Evolutionary conservation across 2,797 vertebrate genomes (phyloP).

Genomic region (Sandelia bainsii): DNA sequence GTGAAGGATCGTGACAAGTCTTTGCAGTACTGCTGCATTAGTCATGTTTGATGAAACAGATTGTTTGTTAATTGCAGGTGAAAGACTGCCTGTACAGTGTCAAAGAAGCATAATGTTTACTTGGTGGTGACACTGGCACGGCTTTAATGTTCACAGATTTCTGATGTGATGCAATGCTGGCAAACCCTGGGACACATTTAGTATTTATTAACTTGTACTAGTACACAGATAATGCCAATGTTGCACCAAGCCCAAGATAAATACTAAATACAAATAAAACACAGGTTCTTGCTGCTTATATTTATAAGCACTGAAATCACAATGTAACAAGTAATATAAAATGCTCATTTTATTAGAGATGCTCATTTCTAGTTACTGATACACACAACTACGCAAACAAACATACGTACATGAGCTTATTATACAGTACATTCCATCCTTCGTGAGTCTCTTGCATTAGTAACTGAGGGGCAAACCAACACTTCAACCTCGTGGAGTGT

Average conservation of each 20-base stretch:
- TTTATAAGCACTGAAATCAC: neutral
- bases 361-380: constrained; percentile 1
- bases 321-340: constrained; percentile 5
- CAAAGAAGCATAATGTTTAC: constrained; percentile 15
- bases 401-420: constrained; percentile 4
- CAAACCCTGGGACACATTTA: constrained; percentile 29
- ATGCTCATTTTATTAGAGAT: no score
- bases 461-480: constrained; percentile 11
- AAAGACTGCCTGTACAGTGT: constrained; percentile 4
- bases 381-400: neutral
- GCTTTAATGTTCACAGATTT: constrained; percentile 18
- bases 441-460: constrained; percentile 2
- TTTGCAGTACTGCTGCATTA: neutral
- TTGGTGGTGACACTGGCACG: neutral
- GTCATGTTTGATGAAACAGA: constrained; percentile 3
- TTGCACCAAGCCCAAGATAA: neutral
- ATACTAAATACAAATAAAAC: constrained; percentile 21
- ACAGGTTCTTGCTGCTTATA: neutral
- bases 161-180: constrained; percentile 28
- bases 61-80: neutral
- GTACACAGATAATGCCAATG: constrained; percentile 8
- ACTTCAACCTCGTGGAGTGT: constrained; percentile 54
- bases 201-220: constrained; percentile 37
- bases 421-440: neutral
- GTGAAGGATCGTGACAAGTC: neutral